Evolutionary conservation across 2,113 vertebrate species (phyloP), one percentile per base, ranked within the genome.

Genomic region (Plotosus lineatus): DNA sequence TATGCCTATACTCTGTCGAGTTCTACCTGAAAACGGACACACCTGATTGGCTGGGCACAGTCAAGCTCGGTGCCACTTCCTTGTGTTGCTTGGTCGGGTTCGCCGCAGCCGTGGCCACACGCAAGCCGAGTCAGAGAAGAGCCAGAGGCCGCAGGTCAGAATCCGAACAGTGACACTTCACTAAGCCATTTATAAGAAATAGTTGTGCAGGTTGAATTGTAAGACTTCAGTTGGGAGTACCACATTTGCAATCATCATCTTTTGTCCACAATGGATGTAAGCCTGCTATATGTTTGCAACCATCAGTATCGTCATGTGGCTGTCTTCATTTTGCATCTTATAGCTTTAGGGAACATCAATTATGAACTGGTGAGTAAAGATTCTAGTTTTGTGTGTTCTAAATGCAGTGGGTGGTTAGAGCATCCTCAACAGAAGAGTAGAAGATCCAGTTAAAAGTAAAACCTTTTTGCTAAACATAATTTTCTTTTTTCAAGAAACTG

Each of bases 111-210:
- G 92, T 97, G 89, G 95, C 97, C 80, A 98, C 95, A 0, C 92
- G 89, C 89, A 98, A 96, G 82, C 85, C 88, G 4, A 92, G 94
- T 91, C 92, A 90, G 5, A 92, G 96, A 92, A 95, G 96, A 95
- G 85, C 81, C 90, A 94, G 94, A 92, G 94, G 95, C 89, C 95
- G 95, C 97, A 99, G 98, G 97, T 99, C 96, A 99, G 98, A 98
- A 92, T 91, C 92, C 88, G 91, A 94, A 90, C 92, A 94, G 89
- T 97, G 93, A 95, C 90, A 78, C 92, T 92, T 48, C 89, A 76
- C 92, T 92, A 42, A 75, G 55, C 26, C 90, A 90, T 91, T 89
- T 91, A 84, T 86, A 63, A 85, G 78, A 79, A 69, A 46, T 42
- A 71, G 61, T 63, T 75, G 23, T 60, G 17, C 50, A 56, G 63